phyloP scores from a whole-genome alignment of 2,113 vertebrate species.

The Zapus hudsonius region DNA sequence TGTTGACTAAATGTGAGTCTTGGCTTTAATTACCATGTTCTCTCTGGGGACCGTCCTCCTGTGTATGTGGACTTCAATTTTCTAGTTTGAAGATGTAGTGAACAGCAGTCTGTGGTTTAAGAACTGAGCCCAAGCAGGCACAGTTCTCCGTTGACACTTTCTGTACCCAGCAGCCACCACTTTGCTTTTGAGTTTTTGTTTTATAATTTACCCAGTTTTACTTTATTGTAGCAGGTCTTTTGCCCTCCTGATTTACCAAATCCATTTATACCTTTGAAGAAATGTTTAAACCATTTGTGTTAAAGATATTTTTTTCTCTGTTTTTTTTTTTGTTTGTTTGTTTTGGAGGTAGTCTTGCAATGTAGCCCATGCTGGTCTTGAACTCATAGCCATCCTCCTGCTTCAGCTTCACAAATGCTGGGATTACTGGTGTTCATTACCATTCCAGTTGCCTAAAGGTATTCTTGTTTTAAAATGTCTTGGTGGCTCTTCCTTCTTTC shows the following conservation, averaged over 20 bases:
- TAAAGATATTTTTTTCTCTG: background rate
- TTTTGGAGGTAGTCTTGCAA: background rate
- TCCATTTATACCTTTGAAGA: background rate
- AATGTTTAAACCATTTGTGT: background rate
- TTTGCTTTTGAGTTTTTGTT: background rate
- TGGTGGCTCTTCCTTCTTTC: too few relatives aligned
- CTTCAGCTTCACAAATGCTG: background rate
- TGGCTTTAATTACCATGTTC: background rate
- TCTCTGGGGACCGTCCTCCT: background rate
- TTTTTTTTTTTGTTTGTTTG: background rate
- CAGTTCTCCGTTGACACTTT: fast-evolving
- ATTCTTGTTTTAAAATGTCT: too few relatives aligned
- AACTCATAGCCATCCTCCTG: background rate
- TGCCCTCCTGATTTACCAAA: background rate
- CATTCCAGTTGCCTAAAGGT: background rate
- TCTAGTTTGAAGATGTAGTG: background rate
- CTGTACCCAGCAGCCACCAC: background rate
- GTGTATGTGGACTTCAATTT: fast-evolving
- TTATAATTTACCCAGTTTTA: background rate
- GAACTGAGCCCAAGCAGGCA: fast-evolving
- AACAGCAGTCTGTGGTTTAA: background rate
- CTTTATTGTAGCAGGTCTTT: conserved; percentile 7
- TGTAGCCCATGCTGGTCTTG: background rate
- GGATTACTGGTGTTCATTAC: background rate
- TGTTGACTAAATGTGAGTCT: fast-evolving